phyloP scores from a whole-genome alignment of 2,797 vertebrate species.

The Pangasius mekongensis region DNA sequence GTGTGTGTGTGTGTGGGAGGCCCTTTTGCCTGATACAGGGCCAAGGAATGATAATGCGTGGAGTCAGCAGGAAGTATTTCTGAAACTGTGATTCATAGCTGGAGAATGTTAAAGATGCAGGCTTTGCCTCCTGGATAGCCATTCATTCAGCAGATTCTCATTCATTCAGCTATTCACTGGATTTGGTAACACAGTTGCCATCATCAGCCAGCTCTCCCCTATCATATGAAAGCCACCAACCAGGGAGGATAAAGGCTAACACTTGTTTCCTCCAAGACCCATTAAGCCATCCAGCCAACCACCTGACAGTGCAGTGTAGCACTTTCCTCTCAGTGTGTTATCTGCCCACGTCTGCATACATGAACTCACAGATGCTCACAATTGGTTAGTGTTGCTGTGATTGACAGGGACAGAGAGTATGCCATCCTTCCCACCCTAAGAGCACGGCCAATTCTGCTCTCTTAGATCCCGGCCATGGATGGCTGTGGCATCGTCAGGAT shows the following conservation, averaged over 20 bases:
- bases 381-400: neutral
- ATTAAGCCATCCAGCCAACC: neutral
- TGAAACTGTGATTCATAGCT: constrained; percentile 45
- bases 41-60: constrained; percentile 18
- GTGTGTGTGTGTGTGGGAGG: constrained; percentile 24
- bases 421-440: neutral
- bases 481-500: neutral
- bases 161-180: constrained; percentile 14
- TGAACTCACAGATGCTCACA: neutral
- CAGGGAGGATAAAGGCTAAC: neutral
- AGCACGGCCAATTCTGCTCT: neutral
- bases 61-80: constrained; percentile 48
- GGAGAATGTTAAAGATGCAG: constrained; percentile 21
- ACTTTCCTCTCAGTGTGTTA: too few species aligned
- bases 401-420: neutral
- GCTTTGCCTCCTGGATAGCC: constrained; percentile 1
- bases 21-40: constrained; percentile 30
- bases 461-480: neutral
- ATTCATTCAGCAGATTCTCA: constrained; percentile 32
- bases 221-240: neutral
- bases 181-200: neutral
- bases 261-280: neutral
- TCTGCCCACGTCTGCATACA: neutral
- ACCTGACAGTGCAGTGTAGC: neutral
- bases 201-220: neutral